Conservation (phyloP, 2,113 vertebrate genomes). For the Callospermophilus lateralis region DNA sequence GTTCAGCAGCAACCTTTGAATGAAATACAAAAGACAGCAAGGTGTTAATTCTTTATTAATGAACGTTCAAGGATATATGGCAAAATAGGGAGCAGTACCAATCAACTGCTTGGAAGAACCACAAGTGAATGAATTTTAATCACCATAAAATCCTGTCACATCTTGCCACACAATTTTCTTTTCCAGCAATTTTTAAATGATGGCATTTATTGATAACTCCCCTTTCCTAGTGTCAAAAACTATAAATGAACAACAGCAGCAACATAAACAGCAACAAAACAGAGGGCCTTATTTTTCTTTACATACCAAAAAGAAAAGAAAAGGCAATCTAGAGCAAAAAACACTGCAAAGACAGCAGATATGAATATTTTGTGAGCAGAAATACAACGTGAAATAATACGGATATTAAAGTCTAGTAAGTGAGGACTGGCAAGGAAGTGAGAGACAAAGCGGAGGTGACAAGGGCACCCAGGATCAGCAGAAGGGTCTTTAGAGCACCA, state of each 20-base stretch:
- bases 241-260: not conserved
- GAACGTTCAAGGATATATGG: not conserved
- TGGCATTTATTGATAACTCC: not conserved
- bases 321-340: not conserved
- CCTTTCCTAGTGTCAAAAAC: not conserved
- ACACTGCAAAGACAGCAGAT: not conserved
- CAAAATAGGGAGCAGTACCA: not conserved
- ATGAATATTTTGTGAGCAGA: not conserved
- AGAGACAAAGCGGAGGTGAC: not conserved
- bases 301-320: not conserved
- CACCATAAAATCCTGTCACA: not conserved
- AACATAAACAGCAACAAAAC: not conserved
- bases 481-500: not conserved
- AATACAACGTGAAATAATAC: not conserved
- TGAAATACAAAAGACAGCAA: not conserved
- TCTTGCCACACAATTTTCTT: not conserved
- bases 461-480: rapidly evolving
- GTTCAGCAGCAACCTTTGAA: conserved; percentile 25
- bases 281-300: not conserved
- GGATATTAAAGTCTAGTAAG: not conserved
- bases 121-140: not conserved
- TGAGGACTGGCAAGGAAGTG: not conserved
- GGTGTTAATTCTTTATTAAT: not conserved
- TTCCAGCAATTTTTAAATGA: not conserved
- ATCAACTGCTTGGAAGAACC: not conserved